These are phyloP conservation scores for Panthera uncia DNA, from an alignment of 2,113 vertebrate genomes.

Conservation along the genomic window DNA sequence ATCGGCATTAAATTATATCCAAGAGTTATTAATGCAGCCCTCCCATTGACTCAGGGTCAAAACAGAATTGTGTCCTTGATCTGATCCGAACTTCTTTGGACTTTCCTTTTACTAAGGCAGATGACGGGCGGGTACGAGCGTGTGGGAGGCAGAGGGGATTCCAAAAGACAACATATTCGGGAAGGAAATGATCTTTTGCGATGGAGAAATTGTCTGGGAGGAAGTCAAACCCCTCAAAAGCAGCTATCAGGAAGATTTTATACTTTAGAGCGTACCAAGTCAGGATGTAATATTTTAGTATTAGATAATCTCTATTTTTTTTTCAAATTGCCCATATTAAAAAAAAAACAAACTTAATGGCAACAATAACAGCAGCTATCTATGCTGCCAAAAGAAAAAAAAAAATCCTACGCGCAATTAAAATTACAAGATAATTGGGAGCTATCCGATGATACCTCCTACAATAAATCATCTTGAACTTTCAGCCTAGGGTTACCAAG, in stretches of 20 bases:
- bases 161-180: not conserved
- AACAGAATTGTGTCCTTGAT: not conserved
- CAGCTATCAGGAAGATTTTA: not conserved
- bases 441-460: not conserved
- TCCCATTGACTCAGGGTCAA: not conserved
- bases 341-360: not conserved
- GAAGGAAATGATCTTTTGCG: not conserved
- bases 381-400: not conserved
- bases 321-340: not conserved
- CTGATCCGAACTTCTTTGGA: not conserved
- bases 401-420: not conserved
- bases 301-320: not conserved
- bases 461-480: conserved; percentile 10
- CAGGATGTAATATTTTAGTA: not conserved
- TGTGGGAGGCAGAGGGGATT: not conserved
- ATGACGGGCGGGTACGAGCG: not conserved
- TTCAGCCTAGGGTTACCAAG: not conserved
- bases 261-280: not conserved
- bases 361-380: not conserved
- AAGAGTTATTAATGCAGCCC: not conserved
- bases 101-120: not conserved
- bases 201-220: not conserved
- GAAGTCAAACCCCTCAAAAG: not conserved
- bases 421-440: conserved; percentile 32
- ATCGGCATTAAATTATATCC: not conserved